A percentile compares a stretch with the other conserved stretches of the same genome.
phyloP scores from a whole-genome alignment of 2,797 vertebrate genomes.

The Chiloscyllium punctatum region DNA sequence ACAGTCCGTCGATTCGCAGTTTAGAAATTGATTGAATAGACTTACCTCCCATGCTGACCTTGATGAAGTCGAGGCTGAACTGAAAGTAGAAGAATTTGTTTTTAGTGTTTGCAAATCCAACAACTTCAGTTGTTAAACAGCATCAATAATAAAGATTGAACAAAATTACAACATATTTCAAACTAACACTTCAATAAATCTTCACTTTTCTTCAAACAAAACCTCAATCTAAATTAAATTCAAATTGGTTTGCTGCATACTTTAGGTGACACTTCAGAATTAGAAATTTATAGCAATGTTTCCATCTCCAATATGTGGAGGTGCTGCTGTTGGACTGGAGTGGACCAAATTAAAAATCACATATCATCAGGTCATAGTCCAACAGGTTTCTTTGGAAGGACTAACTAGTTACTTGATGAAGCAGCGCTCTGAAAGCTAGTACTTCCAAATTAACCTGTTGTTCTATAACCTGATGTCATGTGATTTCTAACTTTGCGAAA shows the following conservation, averaged over 20 bases:
- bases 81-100: constrained; percentile 52
- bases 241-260: too few relatives aligned
- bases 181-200: not conserved
- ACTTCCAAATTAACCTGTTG: too few relatives aligned
- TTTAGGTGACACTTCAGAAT: not conserved
- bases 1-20: not conserved
- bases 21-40: constrained; percentile 41
- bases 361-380: too few relatives aligned
- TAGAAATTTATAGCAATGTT: not conserved
- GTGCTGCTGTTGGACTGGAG: too few relatives aligned
- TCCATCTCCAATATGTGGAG: not conserved
- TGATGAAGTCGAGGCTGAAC: constrained; percentile 83
- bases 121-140: not conserved
- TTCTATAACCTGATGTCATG: too few relatives aligned
- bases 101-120: constrained; percentile 38
- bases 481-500: too few relatives aligned
- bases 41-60: constrained; percentile 82
- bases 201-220: not conserved
- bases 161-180: not conserved
- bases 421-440: too few relatives aligned
- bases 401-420: too few relatives aligned
- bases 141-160: not conserved
- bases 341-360: too few relatives aligned
- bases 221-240: not conserved
- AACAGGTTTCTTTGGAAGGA: too few relatives aligned